phyloP scores from a whole-genome alignment of 1,140 invertebrate species.

The Lordiphosa collinella region DNA sequence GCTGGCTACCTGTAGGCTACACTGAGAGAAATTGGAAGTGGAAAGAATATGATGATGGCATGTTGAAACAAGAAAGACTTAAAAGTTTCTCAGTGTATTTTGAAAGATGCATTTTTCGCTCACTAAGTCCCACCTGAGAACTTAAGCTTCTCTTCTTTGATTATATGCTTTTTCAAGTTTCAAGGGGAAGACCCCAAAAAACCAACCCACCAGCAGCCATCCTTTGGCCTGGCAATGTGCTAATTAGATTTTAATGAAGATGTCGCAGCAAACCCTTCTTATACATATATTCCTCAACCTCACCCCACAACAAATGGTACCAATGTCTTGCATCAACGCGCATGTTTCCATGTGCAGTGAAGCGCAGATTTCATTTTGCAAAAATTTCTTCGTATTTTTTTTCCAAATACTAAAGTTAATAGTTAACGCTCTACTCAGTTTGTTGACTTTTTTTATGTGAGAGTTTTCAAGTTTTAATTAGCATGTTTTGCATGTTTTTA shows the following conservation, averaged over 20 bases:
- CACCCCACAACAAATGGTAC: constrained; percentile 19
- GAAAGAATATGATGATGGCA: too few species aligned
- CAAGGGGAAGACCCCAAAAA: background rate
- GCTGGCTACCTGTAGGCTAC: constrained; percentile 20
- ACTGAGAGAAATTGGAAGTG: too few species aligned
- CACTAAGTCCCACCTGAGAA: background rate
- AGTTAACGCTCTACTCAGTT: constrained; percentile 19
- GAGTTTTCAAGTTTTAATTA: constrained; percentile 32
- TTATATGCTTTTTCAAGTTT: constrained; percentile 28
- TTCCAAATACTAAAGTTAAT: constrained; percentile 16
- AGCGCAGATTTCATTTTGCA: constrained; percentile 38
- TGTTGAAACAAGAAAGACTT: too few species aligned
- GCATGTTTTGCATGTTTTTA: constrained; percentile 17
- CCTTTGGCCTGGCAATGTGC: constrained; percentile 40
- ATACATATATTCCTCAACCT: background rate
- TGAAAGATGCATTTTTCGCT: too few species aligned
- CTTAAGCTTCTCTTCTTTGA: constrained; percentile 30
- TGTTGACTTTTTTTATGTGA: background rate
- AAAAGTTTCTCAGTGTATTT: constrained; percentile 11
- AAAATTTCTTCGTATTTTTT: constrained; percentile 25
- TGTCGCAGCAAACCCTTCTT: constrained; percentile 35
- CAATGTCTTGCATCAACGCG: constrained; percentile 56
- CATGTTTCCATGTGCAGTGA: constrained; percentile 55
- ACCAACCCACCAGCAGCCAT: background rate
- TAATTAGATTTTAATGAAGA: constrained; percentile 75